Evolutionary conservation across 2,888 invertebrate species (phyloP).

Genomic region (Drosophila cyrtoloma): DNA sequence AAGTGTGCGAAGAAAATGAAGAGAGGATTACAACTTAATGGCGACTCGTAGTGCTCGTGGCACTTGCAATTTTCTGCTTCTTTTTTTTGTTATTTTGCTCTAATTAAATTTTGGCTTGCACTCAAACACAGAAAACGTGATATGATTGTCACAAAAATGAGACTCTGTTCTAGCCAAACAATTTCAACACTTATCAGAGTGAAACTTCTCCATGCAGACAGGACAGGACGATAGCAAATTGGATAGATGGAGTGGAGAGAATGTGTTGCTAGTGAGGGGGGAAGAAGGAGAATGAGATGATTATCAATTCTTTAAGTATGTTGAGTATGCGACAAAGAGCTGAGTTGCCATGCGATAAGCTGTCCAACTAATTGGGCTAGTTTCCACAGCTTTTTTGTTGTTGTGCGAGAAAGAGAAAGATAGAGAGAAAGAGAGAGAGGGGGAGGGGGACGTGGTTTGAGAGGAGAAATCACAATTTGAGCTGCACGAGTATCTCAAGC

Average conservation of each 20-base stretch:
- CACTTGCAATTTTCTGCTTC: neutral
- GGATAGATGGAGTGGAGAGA: neutral
- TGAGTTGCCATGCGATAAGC: slow-evolving; percentile 25
- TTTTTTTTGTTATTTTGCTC: neutral
- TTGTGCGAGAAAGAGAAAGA: neutral
- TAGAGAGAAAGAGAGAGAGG: neutral
- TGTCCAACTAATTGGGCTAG: slow-evolving; percentile 41
- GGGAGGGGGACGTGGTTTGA: too few species aligned
- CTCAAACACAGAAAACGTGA: neutral
- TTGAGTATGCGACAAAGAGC: slow-evolving; percentile 24
- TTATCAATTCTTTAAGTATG: slow-evolving; percentile 24
- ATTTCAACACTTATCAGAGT: neutral
- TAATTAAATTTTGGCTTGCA: neutral
- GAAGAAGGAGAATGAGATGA: neutral
- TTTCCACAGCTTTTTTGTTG: slow-evolving; percentile 18
- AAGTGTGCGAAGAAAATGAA: neutral
- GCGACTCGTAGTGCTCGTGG: too few species aligned
- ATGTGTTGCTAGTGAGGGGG: neutral
- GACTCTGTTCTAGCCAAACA: neutral
- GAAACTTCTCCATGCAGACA: neutral
- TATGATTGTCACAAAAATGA: neutral
- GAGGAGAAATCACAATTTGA: slow-evolving; percentile 9
- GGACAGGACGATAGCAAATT: neutral
- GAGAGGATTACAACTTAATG: neutral
- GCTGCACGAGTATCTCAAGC: slow-evolving; percentile 38